These are phyloP conservation scores for Phalacrocorax aristotelis DNA, from an alignment of 2,113 vertebrate species.

Conservation along the genomic window DNA sequence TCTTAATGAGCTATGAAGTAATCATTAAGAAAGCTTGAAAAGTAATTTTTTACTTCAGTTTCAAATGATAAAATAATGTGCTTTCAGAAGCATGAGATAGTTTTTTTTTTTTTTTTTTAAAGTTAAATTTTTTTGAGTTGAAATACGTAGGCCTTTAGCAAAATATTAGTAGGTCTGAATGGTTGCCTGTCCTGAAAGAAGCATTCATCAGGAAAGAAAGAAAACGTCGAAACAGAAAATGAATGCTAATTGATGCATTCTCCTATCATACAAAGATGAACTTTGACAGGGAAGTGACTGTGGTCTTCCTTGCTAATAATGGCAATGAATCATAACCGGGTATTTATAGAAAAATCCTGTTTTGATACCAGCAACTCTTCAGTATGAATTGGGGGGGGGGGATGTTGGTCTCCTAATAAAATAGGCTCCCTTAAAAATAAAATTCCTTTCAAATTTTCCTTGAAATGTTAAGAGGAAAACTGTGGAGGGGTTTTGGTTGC, in stretches of 20 bases:
- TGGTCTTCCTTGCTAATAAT: background rate
- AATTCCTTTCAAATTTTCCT: background rate
- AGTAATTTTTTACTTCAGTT: background rate
- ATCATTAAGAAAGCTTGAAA: background rate
- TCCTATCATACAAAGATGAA: background rate
- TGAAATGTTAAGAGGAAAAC: background rate
- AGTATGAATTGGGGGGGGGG: background rate
- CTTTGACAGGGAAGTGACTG: background rate
- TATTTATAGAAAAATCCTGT: background rate
- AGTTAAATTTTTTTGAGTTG: background rate
- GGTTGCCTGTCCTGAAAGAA: background rate
- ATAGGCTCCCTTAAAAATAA: background rate
- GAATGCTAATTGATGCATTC: background rate
- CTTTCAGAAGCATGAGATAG: background rate
- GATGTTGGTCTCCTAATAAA: background rate
- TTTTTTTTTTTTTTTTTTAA: background rate
- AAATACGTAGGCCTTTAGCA: background rate
- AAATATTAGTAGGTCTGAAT: background rate
- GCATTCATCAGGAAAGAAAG: background rate
- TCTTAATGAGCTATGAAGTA: background rate
- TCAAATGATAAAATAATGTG: background rate
- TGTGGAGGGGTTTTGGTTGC: no score
- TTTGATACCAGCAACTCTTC: background rate
- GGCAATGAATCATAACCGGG: background rate
- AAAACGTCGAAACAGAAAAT: background rate